phyloP scores from a whole-genome alignment of 2,888 invertebrate species.

The Physocephala rufipes region DNA sequence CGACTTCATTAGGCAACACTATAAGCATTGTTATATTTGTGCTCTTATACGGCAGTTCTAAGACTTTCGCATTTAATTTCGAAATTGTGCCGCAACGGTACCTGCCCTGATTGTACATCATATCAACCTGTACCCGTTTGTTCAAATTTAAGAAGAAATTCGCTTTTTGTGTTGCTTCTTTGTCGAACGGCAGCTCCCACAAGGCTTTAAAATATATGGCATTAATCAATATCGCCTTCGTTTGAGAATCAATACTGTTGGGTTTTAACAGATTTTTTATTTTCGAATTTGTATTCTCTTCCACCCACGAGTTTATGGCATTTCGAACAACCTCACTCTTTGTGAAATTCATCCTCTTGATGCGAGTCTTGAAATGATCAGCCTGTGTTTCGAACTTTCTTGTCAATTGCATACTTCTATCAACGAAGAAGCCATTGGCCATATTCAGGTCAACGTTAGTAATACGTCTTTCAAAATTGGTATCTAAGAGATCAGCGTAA shows the following conservation, averaged over 20 bases:
- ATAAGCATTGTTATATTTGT: constrained; percentile 78
- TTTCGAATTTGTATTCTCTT: constrained; percentile 79
- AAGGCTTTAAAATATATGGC: constrained; percentile 89
- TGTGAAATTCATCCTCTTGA: constrained; percentile 73
- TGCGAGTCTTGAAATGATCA: constrained; percentile 70
- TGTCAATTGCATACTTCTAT: constrained; percentile 69
- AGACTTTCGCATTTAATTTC: constrained; percentile 69
- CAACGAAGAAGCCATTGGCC: constrained; percentile 79
- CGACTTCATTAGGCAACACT: constrained; percentile 75
- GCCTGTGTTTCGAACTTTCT: constrained; percentile 70
- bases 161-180: constrained; percentile 68
- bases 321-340: constrained; percentile 66
- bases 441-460: constrained; percentile 64
- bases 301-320: constrained; percentile 84
- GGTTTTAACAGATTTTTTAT: constrained; percentile 79
- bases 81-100: constrained; percentile 65
- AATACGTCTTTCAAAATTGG: constrained; percentile 38
- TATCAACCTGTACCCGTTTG: constrained; percentile 70
- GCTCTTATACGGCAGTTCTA: constrained; percentile 78
- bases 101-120: constrained; percentile 71
- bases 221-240: constrained; percentile 80
- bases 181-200: constrained; percentile 77
- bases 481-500: constrained; percentile 52
- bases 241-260: constrained; percentile 68
- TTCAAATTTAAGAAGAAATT: constrained; percentile 72